phyloP scores from a whole-genome alignment of 2,113 vertebrate genomes.

The Oxyruncus cristatus region DNA sequence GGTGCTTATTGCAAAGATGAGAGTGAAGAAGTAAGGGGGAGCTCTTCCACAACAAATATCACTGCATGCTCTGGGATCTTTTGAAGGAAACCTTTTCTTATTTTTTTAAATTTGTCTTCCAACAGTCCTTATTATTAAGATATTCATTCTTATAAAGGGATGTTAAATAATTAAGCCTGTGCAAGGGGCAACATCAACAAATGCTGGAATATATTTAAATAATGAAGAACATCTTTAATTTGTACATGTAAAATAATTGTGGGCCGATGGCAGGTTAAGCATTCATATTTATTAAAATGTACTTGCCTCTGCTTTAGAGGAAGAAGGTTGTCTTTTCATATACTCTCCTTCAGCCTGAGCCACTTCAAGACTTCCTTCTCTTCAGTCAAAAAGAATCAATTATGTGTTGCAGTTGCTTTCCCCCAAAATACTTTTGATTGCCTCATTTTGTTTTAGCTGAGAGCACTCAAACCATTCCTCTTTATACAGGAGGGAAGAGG shows the following conservation, averaged over 20 bases:
- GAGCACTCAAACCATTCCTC: constrained; percentile 45
- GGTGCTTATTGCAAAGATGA: constrained; percentile 53
- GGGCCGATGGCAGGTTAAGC: constrained; percentile 53
- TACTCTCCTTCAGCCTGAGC: constrained; percentile 39
- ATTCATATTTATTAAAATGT: constrained; percentile 62
- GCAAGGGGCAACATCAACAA: constrained; percentile 69
- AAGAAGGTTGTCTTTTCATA: constrained; percentile 46
- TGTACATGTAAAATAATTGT: constrained; percentile 64
- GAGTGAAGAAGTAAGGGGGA: constrained; percentile 79
- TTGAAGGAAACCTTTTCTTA: constrained; percentile 35
- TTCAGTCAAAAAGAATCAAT: constrained; percentile 68
- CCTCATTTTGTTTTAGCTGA: constrained; percentile 62
- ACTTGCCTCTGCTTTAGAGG: constrained; percentile 30
- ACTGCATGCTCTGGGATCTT: constrained; percentile 43
- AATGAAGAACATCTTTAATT: constrained; percentile 73
- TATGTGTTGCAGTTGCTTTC: constrained; percentile 56
- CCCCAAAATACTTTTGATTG: constrained; percentile 65
- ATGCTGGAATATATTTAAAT: constrained; percentile 76
- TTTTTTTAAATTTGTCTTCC: constrained; percentile 13
- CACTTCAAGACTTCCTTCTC: constrained; percentile 64
- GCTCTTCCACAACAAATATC: constrained; percentile 81
- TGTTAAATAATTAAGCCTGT: constrained; percentile 74
- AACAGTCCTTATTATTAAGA: constrained; percentile 71
- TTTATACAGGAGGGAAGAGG: not conserved
- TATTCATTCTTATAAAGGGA: constrained; percentile 74